A percentile compares a stretch with the other conserved stretches of the same genome.
Conservation (phyloP, 2,113 vertebrate species). For the Rafetus swinhoei region DNA sequence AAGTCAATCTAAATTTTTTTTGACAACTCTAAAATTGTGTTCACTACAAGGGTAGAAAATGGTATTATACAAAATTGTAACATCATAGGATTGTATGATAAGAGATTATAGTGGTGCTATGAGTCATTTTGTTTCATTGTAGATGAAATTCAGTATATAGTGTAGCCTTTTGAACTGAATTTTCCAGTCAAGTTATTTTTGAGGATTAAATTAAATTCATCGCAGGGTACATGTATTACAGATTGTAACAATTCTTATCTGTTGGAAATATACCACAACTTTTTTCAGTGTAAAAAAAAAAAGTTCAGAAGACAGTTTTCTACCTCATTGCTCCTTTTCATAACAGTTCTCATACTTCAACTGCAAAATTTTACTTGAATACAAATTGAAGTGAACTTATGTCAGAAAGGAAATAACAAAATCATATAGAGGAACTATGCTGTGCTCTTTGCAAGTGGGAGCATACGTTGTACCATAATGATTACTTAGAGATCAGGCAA, state of each 20-base stretch:
- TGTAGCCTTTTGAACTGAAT: slow-evolving; percentile 62
- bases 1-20: slow-evolving; percentile 58
- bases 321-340: slow-evolving; percentile 73
- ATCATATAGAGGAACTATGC: background rate
- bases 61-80: slow-evolving; percentile 57
- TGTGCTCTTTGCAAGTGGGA: slow-evolving; percentile 35
- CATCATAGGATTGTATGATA: slow-evolving; percentile 16
- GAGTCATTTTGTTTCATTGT: slow-evolving; percentile 68
- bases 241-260: slow-evolving; percentile 57
- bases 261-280: slow-evolving; percentile 61
- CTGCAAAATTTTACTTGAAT: slow-evolving; percentile 59
- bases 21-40: slow-evolving; percentile 63
- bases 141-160: slow-evolving; percentile 70
- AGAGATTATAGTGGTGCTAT: slow-evolving; percentile 48
- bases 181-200: slow-evolving; percentile 77
- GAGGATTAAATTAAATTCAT: slow-evolving; percentile 79
- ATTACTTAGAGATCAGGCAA: slow-evolving; percentile 23
- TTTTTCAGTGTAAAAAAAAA: slow-evolving; percentile 39
- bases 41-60: slow-evolving; percentile 52
- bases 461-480: slow-evolving; percentile 26
- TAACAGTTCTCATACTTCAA: slow-evolving; percentile 52
- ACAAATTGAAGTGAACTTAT: slow-evolving; percentile 66
- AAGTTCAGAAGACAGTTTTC: slow-evolving; percentile 77
- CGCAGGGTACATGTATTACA: slow-evolving; percentile 57
- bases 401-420: slow-evolving; percentile 70